Conservation (phyloP, 2,888 invertebrate genomes). For the Hofmannophila pseudospretella region DNA sequence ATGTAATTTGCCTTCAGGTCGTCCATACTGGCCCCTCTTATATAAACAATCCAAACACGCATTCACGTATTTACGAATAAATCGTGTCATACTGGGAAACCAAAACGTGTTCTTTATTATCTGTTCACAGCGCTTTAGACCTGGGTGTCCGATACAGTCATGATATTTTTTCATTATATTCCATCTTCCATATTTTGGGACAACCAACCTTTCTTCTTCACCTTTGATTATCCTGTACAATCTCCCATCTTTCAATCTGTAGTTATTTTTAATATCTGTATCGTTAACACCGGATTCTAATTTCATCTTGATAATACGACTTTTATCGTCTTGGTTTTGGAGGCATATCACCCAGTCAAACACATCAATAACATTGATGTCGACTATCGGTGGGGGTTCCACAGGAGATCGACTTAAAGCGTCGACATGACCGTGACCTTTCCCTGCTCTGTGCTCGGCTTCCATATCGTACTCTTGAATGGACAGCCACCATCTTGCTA, state of each 20-base stretch:
- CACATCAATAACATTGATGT: background rate
- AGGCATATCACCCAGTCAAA: background rate
- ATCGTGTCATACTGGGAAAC: background rate
- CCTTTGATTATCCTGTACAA: background rate
- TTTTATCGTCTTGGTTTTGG: background rate
- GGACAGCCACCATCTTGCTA: constrained; percentile 12
- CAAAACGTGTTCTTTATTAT: background rate
- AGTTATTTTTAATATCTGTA: background rate
- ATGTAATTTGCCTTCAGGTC: background rate
- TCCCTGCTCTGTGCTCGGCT: background rate
- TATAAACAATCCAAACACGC: constrained; percentile 1
- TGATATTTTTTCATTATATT: constrained; percentile 1
- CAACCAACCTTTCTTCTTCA: background rate
- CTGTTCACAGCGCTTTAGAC: background rate
- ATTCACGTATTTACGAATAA: constrained; percentile 1
- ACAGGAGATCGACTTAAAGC: constrained; percentile 1
- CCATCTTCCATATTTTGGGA: background rate
- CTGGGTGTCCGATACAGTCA: constrained; percentile 1
- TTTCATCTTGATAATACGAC: background rate
- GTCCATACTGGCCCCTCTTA: background rate
- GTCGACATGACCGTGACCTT: background rate
- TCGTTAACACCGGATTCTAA: background rate
- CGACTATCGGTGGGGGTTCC: background rate
- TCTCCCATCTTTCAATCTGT: background rate
- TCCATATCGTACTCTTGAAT: constrained; percentile 5